These are phyloP conservation scores for Ageneiosus marmoratus DNA, from an alignment of 2,113 vertebrate genomes.

Conservation along the genomic window DNA sequence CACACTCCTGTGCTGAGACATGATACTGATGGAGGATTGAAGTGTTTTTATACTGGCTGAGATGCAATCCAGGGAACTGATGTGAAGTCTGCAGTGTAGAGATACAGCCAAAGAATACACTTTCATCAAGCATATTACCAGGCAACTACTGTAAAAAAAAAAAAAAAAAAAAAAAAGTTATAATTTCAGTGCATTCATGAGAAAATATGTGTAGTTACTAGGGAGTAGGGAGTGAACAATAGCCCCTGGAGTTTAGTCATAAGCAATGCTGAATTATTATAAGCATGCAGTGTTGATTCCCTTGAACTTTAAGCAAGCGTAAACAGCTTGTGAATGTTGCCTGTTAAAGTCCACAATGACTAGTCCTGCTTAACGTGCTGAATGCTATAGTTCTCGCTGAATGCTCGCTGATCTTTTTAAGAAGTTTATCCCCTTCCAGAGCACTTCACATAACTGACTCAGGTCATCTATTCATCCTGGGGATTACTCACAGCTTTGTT, in stretches of 20 bases:
- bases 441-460: neutral
- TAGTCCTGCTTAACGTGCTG: neutral
- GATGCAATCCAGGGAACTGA: neutral
- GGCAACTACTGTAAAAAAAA: no score
- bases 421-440: neutral
- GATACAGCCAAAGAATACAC: neutral
- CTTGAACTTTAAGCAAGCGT: neutral
- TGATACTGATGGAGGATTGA: neutral
- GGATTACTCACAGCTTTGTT: neutral
- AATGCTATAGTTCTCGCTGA: neutral
- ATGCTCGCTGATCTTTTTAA: neutral
- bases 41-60: neutral
- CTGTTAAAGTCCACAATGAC: neutral
- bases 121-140: neutral
- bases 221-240: neutral
- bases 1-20: neutral
- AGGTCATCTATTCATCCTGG: neutral
- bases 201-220: neutral
- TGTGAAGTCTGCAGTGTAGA: neutral
- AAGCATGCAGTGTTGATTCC: no score
- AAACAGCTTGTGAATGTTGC: neutral
- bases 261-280: neutral
- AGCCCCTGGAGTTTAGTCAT: neutral
- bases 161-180: neutral
- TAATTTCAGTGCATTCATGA: neutral